A percentile compares a stretch with the other conserved stretches of the same genome.
phyloP scores from a whole-genome alignment of 2,797 vertebrate genomes.

The Sebastiscus tertius region DNA sequence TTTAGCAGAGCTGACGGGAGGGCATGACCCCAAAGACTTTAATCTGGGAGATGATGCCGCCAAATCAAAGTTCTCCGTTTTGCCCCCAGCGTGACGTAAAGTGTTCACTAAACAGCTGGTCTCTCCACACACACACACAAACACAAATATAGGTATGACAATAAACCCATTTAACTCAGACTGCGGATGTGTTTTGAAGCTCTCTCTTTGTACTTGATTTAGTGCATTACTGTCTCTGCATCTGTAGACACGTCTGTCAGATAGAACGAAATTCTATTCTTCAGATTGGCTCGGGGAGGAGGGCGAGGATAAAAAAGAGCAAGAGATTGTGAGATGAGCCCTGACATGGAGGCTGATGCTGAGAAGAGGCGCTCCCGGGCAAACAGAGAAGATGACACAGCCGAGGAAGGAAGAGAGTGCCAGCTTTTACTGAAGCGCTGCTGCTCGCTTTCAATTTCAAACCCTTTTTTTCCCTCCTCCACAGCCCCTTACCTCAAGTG shows the following conservation, averaged over 20 bases:
- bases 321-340: slow-evolving; percentile 55
- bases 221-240: background rate
- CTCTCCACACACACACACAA: background rate
- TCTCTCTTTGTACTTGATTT: background rate
- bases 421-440: slow-evolving; percentile 31
- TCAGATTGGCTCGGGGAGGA: background rate
- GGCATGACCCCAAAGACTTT: background rate
- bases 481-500: slow-evolving; percentile 2
- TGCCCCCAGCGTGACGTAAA: background rate
- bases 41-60: slow-evolving; percentile 1
- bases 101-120: background rate
- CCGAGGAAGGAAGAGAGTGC: slow-evolving; percentile 20
- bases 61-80: background rate
- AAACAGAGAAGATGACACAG: slow-evolving; percentile 49
- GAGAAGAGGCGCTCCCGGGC: slow-evolving; percentile 54
- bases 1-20: background rate
- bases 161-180: background rate
- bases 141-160: background rate
- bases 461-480: background rate
- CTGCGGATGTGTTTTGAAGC: background rate
- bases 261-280: slow-evolving; percentile 26
- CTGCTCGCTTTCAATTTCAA: slow-evolving; percentile 29
- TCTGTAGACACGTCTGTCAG: slow-evolving; percentile 17
- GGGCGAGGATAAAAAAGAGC: slow-evolving; percentile 32
- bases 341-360: slow-evolving; percentile 57